Evolutionary conservation across 30 jellyfish, hydroid and myxozoan species (phyloP), one percentile per base, ranked within the genome.

Genomic region (Rhopilema esculentum): DNA sequence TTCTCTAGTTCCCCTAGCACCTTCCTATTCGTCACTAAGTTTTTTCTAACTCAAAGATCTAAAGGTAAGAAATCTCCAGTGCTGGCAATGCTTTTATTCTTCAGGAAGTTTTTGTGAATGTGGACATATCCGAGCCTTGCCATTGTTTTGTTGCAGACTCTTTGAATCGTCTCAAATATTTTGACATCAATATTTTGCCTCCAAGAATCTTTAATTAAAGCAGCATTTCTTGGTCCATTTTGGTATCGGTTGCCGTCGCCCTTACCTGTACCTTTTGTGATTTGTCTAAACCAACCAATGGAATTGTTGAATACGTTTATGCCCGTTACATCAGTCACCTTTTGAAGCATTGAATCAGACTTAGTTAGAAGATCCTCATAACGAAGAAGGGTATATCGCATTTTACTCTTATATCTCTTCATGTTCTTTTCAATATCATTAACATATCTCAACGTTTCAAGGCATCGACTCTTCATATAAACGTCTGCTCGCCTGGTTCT

Each of bases 171-270:
- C 2, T 83, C 69, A 25, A 83, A 22, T 32, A 83, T 27, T 0
- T 61, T 69, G 15, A 17, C 33, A 12, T 53, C 64, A 4, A 77
- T 77, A 8, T 64, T 49, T 33, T 51, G 26, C 27, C 73, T 74
- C 95, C 95, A 87, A 18, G 85, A 40, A 32, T 0, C 52, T 27
- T n/a, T 77, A 0, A 77, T 75, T 0, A 70, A 28, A 8, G 70
- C 27, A n/a, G 95, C 89, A 66, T 87, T 77, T 66, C 95, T 75
- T 30, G 88, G 77, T 8, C 80, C 89, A 49, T 69, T 66, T 27
- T 40, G 79, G 72, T 87, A 87, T 16, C 88, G 69, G 51, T 77
- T 75, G n/a, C 25, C 1, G 71, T 75, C 68, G 21, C 89, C 89
- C 8, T 20, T 27, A 27, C 69, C 89, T 31, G 27, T 27, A 17